phyloP scores from a whole-genome alignment of 2,888 invertebrate species.

The Peribatodes rhomboidaria region DNA sequence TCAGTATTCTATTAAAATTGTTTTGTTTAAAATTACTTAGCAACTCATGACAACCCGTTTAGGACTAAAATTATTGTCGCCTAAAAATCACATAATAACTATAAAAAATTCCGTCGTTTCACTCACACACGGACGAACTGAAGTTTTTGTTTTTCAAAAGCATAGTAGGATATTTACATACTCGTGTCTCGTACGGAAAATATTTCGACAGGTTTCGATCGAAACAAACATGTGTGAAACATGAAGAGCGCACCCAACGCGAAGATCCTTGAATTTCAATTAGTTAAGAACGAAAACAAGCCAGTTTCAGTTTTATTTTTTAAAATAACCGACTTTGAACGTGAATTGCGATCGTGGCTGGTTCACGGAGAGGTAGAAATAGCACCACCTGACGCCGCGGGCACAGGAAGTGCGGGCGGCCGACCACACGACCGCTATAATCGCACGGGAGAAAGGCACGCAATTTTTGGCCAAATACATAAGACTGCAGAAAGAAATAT shows the following conservation, averaged over 20 bases:
- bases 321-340: slow-evolving; percentile 80
- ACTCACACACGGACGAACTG: neutral
- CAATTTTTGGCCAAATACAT: slow-evolving; percentile 42
- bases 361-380: slow-evolving; percentile 80
- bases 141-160: neutral
- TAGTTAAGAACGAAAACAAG: slow-evolving; percentile 54
- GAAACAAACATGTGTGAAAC: slow-evolving; percentile 42
- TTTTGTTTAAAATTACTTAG: neutral
- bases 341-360: slow-evolving; percentile 67
- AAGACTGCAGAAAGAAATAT: slow-evolving; percentile 11
- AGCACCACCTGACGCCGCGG: slow-evolving; percentile 72
- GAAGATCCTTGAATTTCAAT: slow-evolving; percentile 56
- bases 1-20: slow-evolving; percentile 15
- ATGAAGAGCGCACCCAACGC: slow-evolving; percentile 46
- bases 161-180: slow-evolving; percentile 9
- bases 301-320: slow-evolving; percentile 55
- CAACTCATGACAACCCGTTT: neutral
- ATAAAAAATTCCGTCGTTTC: neutral
- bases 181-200: slow-evolving; percentile 10
- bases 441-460: slow-evolving; percentile 51
- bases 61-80: too few species aligned
- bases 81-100: too few species aligned
- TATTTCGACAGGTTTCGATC: slow-evolving; percentile 19
- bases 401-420: slow-evolving; percentile 76
- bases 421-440: slow-evolving; percentile 60